Evolutionary conservation across 2,113 vertebrate species (phyloP).

Genomic region (Telmatochromis brachygnathus): DNA sequence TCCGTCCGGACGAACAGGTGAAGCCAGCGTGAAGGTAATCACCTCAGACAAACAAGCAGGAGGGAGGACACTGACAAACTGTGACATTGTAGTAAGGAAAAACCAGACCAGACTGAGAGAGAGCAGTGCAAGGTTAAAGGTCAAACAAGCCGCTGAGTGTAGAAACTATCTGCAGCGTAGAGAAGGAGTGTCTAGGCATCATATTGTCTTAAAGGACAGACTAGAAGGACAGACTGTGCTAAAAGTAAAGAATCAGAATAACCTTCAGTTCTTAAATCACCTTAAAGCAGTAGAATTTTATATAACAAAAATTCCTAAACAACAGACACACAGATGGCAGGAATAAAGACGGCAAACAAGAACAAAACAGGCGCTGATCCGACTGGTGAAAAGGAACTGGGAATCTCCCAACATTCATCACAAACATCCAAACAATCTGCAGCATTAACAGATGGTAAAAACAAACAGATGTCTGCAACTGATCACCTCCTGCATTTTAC

Average conservation of each 20-base stretch:
- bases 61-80: not conserved
- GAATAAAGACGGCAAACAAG: not conserved
- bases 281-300: not conserved
- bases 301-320: not conserved
- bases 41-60: not conserved
- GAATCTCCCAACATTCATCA: not conserved
- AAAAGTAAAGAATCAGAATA: not conserved
- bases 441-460: not conserved
- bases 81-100: not conserved
- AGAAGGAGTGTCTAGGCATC: not conserved
- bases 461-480: not conserved
- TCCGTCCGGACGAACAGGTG: not conserved
- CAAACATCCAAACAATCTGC: not conserved
- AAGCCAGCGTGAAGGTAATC: not conserved
- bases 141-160: not conserved
- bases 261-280: not conserved
- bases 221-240: not conserved
- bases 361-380: not conserved
- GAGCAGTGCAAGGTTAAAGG: not conserved
- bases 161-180: not conserved
- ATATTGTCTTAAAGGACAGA: not conserved
- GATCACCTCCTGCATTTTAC: not conserved
- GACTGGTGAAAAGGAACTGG: not conserved
- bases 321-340: slow-evolving; percentile 15
- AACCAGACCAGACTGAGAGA: not conserved